Evolutionary conservation across 2,113 vertebrate species (phyloP), one percentile per base, ranked within the genome.

Genomic region (Rissa tridactyla): DNA sequence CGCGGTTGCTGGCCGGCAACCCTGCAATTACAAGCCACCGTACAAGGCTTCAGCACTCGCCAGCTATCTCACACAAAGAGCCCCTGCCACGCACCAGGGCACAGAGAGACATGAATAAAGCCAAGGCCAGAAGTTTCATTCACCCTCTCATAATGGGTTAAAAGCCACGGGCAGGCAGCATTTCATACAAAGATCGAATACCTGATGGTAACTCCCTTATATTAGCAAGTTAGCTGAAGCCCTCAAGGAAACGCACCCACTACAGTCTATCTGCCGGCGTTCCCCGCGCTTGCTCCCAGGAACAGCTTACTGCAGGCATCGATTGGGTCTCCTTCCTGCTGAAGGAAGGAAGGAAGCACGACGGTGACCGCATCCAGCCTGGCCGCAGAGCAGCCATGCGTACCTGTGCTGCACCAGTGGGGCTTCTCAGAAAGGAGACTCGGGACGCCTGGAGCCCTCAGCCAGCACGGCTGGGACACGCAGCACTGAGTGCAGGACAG

Each of bases 311-410:
- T 86, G 57, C 84, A 47, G 22, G 14, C 88, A 82, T 32, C 3
- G 6, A 77, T 11, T 26, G 49, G 49, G 70, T 92, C 73, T 46
- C 77, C 88, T 95, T 97, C 88, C 95, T 65, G 4, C 69, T 18
- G 47, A 92, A 54, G 47, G 47, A 49, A 49, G 86, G 57, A 96
- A 95, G 91, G 90, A 95, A 97, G 68, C 29, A 2, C 4, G 29
- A 51, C 11, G 34, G 78, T 73, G 88, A 94, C 57, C 40, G 78
- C 94, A 68, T 44, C 69, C 86, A 93, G 79, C 73, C 91, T 17
- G 18, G 87, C 79, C 44, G 57, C 80, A 92, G 87, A 94, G 58
- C 15, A 47, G 54, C 64, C 70, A 61, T 17, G 15, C n/a, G 3
- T 29, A 78, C 57, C 87, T 70, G n/a, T 3, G 5, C 75, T 82